Evolutionary conservation across 2,113 vertebrate species (phyloP), one percentile per base, ranked within the genome.

Genomic region (Pyrgilauda ruficollis): DNA sequence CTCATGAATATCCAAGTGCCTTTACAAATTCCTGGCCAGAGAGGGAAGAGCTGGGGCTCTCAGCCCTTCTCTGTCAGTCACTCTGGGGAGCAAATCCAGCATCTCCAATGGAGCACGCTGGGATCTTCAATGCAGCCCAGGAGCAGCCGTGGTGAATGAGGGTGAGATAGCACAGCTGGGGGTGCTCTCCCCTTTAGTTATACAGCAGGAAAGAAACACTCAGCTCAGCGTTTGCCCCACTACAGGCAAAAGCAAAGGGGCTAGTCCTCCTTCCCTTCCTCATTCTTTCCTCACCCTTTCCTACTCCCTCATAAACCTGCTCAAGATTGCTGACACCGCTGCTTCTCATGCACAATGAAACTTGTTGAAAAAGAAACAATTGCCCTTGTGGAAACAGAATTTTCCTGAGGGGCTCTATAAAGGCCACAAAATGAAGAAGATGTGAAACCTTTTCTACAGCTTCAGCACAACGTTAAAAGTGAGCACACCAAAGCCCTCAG

Each of bases 181-280:
- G 20, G 15, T 75, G 39, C 52, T 69, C 16, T n/a, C 17, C 21
- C 47, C 23, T 31, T 47, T 2, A 43, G n/a, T 28, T 53, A 20
- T 0, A 33, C 13, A 59, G 20, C 69, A 59, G 39, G 10, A 73
- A 53, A 53, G 37, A 66, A 75, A 49, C 9, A 69, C 5, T 30
- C 14, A 50, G 31, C 5, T 30, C 14, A 50, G 31, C 5, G 7
- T 31, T 13, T n/a, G 10, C 4, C 3, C 5, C 15, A 4, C 6
- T 23, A n/a, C 53, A 82, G 37, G 17, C 24, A 87, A 84, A 61
- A 84, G 16, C 46, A 66, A 89, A 47, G 27, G 18, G 16, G 14
- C 7, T 64, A 11, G 49, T 81, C 33, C 18, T 67, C 35, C 46
- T 9, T 4, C 9, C 15, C 18, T 55, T 72, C 20, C 11, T 68